These are phyloP conservation scores for Hystrix brachyura DNA, from an alignment of 2,113 vertebrate species.

Conservation along the genomic window DNA sequence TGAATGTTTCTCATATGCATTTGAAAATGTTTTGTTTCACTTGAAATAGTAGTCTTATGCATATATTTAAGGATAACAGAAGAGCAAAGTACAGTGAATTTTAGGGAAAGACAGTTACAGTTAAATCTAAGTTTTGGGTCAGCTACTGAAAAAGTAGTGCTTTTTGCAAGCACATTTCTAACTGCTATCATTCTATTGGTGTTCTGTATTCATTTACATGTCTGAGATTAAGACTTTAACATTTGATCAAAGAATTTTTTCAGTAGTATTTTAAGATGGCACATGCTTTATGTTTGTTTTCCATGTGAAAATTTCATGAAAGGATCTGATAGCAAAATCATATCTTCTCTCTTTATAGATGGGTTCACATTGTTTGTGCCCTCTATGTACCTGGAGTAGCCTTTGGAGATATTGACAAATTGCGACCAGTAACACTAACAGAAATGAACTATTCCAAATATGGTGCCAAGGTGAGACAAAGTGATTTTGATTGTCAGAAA, in stretches of 20 bases:
- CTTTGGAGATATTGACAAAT: conserved; percentile 99
- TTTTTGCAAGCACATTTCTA: not conserved
- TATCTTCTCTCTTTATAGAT: conserved; percentile 88
- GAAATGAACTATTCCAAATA: conserved; percentile 99
- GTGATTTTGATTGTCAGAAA: conserved; percentile 23
- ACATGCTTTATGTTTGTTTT: conserved; percentile 37
- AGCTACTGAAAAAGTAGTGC: not conserved
- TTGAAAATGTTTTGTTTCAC: conserved; percentile 63
- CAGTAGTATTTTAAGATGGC: conserved; percentile 49
- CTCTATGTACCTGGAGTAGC: conserved; percentile 99
- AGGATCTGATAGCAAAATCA: conserved; percentile 44
- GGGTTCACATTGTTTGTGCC: conserved; percentile 99
- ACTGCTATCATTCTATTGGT: not conserved
- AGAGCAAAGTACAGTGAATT: not conserved
- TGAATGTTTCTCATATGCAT: conserved; percentile 47
- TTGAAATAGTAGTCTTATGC: conserved; percentile 56
- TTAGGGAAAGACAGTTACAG: conserved; percentile 33
- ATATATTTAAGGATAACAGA: conserved; percentile 64
- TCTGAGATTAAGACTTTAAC: conserved; percentile 19
- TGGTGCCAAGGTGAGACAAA: conserved; percentile 95
- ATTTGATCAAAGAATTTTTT: conserved; percentile 41
- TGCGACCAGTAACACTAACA: conserved; percentile 97
- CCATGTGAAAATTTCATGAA: conserved; percentile 26
- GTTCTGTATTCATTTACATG: not conserved
- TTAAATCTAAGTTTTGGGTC: conserved; percentile 23